Conservation (phyloP, 2,113 vertebrate genomes). For the Gadus chalcogrammus region DNA sequence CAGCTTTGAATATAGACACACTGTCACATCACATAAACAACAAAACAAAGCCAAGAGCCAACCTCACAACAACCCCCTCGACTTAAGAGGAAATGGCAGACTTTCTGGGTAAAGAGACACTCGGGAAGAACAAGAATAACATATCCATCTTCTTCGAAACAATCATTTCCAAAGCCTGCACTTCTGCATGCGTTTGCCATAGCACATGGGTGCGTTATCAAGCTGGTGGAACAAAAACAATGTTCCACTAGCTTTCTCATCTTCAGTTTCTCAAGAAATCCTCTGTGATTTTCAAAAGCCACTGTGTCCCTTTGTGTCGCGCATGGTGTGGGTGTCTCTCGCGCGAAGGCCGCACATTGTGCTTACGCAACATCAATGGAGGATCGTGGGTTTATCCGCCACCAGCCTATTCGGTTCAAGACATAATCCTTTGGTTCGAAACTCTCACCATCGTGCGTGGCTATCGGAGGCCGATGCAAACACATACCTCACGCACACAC, state of each 20-base stretch:
- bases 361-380: too few species aligned
- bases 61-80: conserved; percentile 23
- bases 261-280: background rate
- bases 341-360: too few species aligned
- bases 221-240: too few species aligned
- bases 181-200: too few species aligned
- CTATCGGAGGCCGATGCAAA: conserved; percentile 10
- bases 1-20: too few species aligned
- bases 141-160: conserved; percentile 61
- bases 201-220: too few species aligned
- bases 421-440: conserved; percentile 23
- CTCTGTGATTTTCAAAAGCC: conserved; percentile 6
- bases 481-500: background rate
- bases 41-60: conserved; percentile 8
- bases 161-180: conserved; percentile 41
- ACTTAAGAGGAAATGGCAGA: conserved; percentile 25
- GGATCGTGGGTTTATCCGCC: background rate
- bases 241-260: conserved; percentile 7
- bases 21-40: background rate
- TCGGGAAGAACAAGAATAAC: conserved; percentile 27
- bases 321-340: background rate
- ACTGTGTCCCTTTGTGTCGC: background rate
- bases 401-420: background rate
- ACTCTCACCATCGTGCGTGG: conserved; percentile 22
- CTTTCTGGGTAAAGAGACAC: conserved; percentile 23